These are phyloP conservation scores for Agriopis aurantiaria DNA, from an alignment of 2,888 invertebrate species.

Conservation along the genomic window DNA sequence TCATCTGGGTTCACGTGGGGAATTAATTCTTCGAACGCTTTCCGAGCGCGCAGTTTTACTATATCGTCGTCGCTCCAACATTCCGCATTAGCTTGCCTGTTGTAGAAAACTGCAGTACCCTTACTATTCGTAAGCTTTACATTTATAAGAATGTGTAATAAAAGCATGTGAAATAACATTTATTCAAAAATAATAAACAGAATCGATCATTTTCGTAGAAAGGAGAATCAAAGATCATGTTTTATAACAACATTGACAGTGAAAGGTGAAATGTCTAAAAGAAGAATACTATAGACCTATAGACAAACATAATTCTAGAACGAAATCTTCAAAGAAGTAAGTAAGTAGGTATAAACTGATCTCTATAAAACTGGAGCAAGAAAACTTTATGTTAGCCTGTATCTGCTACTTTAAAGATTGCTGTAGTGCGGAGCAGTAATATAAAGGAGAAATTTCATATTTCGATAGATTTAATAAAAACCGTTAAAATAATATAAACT, in stretches of 20 bases:
- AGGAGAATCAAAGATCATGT: conserved; percentile 10
- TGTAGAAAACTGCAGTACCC: conserved; percentile 72
- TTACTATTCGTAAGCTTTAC: conserved; percentile 43
- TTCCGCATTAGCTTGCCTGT: conserved; percentile 49
- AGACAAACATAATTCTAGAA: background rate
- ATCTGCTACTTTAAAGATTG: no score
- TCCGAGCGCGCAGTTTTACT: conserved; percentile 69
- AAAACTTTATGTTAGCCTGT: no score
- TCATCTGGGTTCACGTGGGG: conserved; percentile 63
- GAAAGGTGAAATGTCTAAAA: background rate
- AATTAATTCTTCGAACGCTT: conserved; percentile 67
- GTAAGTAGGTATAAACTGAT: background rate
- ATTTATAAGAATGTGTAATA: conserved; percentile 27
- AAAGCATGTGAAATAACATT: conserved; percentile 67
- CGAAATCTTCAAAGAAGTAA: background rate
- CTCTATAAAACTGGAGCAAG: background rate
- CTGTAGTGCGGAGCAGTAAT: no score
- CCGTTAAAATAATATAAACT: no score
- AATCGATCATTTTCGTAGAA: conserved; percentile 36
- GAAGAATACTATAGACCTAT: background rate
- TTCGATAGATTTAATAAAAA: no score
- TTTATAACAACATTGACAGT: conserved; percentile 9
- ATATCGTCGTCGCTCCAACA: conserved; percentile 76
- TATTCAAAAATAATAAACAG: conserved; percentile 52
- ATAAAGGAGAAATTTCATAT: no score